phyloP scores from a whole-genome alignment of 2,113 vertebrate genomes.

The Onychostoma macrolepis region DNA sequence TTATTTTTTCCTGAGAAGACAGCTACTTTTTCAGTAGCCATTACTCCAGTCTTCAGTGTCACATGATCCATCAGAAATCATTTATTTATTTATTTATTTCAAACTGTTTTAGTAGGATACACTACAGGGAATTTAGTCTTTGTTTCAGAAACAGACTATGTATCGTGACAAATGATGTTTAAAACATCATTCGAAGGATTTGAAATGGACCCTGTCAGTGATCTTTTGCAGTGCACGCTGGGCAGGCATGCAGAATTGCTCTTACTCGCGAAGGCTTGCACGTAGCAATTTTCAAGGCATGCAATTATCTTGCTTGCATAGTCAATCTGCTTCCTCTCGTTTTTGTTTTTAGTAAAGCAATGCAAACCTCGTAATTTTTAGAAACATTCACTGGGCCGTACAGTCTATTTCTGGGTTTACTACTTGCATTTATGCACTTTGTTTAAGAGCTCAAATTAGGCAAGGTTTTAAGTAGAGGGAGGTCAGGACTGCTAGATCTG shows the following conservation, averaged over 20 bases:
- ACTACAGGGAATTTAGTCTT: background rate
- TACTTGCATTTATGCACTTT: constrained; percentile 41
- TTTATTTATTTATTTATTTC: background rate
- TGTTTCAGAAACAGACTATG: no score
- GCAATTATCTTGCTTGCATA: constrained; percentile 10
- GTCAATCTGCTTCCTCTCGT: constrained; percentile 34
- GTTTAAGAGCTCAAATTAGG: constrained; percentile 26
- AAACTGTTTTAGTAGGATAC: background rate
- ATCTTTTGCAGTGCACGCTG: background rate
- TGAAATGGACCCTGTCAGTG: background rate
- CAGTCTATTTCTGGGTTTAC: constrained; percentile 48
- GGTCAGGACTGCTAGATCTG: background rate
- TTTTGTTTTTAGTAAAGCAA: constrained; percentile 35
- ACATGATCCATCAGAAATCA: no score
- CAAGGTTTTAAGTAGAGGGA: background rate
- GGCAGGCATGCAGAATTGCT: background rate
- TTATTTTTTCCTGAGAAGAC: no score
- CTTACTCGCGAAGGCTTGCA: background rate
- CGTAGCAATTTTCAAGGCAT: constrained; percentile 37
- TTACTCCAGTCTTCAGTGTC: background rate
- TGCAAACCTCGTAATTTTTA: constrained; percentile 50
- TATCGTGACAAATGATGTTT: background rate
- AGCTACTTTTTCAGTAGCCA: background rate
- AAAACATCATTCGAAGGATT: background rate
- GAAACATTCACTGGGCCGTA: background rate